Evolutionary conservation across 2,113 vertebrate genomes (phyloP).

Genomic region (Brachyistius frenatus): DNA sequence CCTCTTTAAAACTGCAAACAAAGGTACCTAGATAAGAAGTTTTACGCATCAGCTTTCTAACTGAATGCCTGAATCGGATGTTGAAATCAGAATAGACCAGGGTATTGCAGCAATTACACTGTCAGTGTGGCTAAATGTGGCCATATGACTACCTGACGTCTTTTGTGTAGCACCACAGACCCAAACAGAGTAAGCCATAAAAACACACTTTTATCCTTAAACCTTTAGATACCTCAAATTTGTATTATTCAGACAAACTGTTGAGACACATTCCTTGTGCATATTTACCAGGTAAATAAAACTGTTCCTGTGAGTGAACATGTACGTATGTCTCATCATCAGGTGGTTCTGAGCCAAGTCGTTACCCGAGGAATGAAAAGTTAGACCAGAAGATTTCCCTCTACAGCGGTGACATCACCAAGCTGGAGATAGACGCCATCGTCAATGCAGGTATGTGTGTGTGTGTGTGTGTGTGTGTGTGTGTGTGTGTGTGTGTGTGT

Average conservation of each 20-base stretch:
- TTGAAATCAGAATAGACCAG: neutral
- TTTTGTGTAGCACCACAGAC: too few relatives aligned
- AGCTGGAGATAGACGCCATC: conserved; percentile 89
- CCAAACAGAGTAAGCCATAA: too few relatives aligned
- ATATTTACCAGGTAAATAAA: neutral
- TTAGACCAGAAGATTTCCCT: conserved; percentile 90
- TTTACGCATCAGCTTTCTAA: too few relatives aligned
- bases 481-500: too few relatives aligned
- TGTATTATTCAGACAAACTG: neutral
- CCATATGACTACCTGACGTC: neutral
- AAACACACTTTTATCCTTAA: too few relatives aligned
- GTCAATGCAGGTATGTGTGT: conserved; percentile 88
- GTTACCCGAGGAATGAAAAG: conserved; percentile 67
- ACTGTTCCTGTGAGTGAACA: neutral
- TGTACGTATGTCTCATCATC: conserved; percentile 8
- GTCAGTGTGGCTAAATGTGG: neutral
- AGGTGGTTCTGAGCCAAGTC: conserved; percentile 50
- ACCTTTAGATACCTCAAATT: too few relatives aligned
- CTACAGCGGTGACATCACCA: conserved; percentile 89
- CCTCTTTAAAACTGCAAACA: too few relatives aligned
- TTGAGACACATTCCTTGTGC: neutral
- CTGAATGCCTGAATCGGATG: too few relatives aligned
- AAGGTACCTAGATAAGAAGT: too few relatives aligned
- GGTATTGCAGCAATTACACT: neutral
- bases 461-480: neutral